These are phyloP conservation scores for Gastracanthus pulcherrimus DNA, from an alignment of 2,888 invertebrate genomes.

Conservation along the genomic window DNA sequence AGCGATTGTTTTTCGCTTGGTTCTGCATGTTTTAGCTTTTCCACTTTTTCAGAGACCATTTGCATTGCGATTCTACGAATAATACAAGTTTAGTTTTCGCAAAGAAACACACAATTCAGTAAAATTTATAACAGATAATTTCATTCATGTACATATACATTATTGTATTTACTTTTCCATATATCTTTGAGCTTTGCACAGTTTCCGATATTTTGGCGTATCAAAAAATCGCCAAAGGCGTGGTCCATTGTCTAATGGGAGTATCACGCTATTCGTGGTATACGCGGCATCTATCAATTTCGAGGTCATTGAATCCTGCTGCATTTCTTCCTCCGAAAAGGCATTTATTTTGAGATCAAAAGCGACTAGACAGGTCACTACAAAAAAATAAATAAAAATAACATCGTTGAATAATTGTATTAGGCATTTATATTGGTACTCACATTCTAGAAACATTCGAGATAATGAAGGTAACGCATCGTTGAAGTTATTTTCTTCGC, in stretches of 20 bases:
- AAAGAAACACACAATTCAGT: not conserved
- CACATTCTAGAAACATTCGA: slow-evolving; percentile 89
- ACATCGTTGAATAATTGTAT: not conserved
- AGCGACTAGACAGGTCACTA: slow-evolving; percentile 87
- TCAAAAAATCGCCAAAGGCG: slow-evolving; percentile 85
- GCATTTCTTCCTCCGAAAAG: slow-evolving; percentile 82
- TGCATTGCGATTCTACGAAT: slow-evolving; percentile 82
- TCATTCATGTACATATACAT: not conserved
- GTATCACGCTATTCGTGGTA: slow-evolving; percentile 84
- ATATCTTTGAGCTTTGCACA: slow-evolving; percentile 84
- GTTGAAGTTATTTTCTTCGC: slow-evolving; percentile 75
- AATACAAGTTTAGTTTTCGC: not conserved
- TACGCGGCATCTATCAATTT: slow-evolving; percentile 86
- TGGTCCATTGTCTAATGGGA: slow-evolving; percentile 84
- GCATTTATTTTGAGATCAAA: slow-evolving; percentile 85
- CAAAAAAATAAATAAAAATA: too few species aligned
- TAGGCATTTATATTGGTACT: slow-evolving; percentile 63
- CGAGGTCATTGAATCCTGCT: slow-evolving; percentile 82
- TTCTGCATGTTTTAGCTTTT: slow-evolving; percentile 77
- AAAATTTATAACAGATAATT: not conserved
- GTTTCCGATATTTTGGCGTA: slow-evolving; percentile 85
- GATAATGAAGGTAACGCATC: slow-evolving; percentile 86
- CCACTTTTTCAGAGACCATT: slow-evolving; percentile 81
- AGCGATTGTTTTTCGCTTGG: slow-evolving; percentile 78
- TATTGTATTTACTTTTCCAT: slow-evolving; percentile 82